Percentiles rank a stretch among this genome's conserved stretches.
These are phyloP conservation scores for Labeo calbasu DNA, from an alignment of 2,797 vertebrate species.

Conservation along the genomic window DNA sequence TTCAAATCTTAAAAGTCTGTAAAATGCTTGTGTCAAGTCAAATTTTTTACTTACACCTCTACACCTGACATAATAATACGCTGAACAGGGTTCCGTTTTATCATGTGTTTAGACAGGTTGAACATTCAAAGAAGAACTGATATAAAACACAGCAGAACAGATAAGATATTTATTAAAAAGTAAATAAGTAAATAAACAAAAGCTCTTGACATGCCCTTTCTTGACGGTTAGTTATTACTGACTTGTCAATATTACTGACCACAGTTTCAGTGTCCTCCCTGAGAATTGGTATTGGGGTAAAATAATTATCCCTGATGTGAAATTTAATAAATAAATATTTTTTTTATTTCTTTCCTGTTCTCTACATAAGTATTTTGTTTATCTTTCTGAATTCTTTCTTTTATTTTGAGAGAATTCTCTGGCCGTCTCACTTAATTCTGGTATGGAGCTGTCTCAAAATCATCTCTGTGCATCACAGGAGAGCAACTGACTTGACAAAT, in stretches of 20 bases:
- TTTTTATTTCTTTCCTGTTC: too few relatives aligned
- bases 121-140: neutral
- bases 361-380: neutral
- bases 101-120: neutral
- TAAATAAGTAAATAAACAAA: neutral
- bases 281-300: neutral
- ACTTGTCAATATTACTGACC: slow-evolving; percentile 3
- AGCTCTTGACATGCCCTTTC: neutral
- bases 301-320: neutral
- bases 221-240: neutral
- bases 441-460: neutral
- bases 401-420: neutral
- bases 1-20: neutral
- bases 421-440: neutral
- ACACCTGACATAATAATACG: neutral
- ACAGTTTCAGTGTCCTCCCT: neutral
- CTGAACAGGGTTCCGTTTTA: neutral
- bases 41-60: neutral
- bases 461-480: neutral
- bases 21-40: neutral
- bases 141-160: neutral
- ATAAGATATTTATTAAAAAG: neutral
- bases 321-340: neutral
- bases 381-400: neutral
- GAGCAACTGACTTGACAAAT: neutral